Conservation (phyloP, 2,797 vertebrate genomes). For the Chelon labrosus region DNA sequence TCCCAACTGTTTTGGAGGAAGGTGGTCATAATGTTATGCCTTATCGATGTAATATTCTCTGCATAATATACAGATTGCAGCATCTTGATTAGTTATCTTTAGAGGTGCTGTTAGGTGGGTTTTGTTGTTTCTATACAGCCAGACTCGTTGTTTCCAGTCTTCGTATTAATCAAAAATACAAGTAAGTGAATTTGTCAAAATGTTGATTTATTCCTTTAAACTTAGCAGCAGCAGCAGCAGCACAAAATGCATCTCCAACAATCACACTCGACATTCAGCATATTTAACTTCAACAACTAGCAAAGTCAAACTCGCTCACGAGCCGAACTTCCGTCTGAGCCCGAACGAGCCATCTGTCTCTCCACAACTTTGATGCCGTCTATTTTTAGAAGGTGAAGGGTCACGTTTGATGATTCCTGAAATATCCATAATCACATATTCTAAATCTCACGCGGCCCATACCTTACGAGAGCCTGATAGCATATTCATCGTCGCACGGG, state of each 20-base stretch:
- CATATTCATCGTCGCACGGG: slow-evolving; percentile 75
- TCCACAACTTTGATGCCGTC: slow-evolving; percentile 38
- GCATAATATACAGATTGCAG: too few relatives aligned
- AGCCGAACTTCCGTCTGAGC: slow-evolving; percentile 45
- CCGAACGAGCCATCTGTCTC: slow-evolving; percentile 38
- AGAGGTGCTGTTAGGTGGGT: too few relatives aligned
- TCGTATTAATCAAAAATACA: not conserved
- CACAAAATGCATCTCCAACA: too few relatives aligned
- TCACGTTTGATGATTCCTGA: slow-evolving; percentile 67
- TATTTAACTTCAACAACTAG: not conserved
- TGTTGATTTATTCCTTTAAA: not conserved
- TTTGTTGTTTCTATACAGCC: too few relatives aligned
- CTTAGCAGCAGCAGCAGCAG: not conserved
- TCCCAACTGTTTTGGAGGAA: too few relatives aligned
- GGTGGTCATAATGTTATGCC: too few relatives aligned
- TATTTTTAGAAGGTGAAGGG: slow-evolving; percentile 76
- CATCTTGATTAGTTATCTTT: too few relatives aligned
- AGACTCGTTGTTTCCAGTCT: too few relatives aligned
- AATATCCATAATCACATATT: slow-evolving; percentile 80
- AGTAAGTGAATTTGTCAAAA: not conserved
- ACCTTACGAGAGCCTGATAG: slow-evolving; percentile 68
- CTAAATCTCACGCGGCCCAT: slow-evolving; percentile 66
- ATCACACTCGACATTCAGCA: too few relatives aligned
- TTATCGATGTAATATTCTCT: too few relatives aligned
- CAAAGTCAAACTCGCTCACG: slow-evolving; percentile 36